Conservation (phyloP, 2,797 vertebrate genomes). For the Mus spretus region DNA sequence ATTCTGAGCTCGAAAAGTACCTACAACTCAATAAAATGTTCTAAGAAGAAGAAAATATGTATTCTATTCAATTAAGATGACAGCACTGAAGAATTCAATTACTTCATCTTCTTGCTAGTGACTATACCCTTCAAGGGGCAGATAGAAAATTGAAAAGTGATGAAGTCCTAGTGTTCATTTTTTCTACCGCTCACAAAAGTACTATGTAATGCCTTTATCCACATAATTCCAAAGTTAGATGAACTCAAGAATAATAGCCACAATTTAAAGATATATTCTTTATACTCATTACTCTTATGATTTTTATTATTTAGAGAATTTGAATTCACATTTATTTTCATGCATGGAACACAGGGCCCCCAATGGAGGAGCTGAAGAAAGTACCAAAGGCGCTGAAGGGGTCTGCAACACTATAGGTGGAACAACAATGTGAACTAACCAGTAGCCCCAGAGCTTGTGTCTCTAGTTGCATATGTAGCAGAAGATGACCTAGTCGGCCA, state of each 20-base stretch:
- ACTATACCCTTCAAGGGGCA: background rate
- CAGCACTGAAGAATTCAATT: background rate
- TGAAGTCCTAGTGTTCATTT: background rate
- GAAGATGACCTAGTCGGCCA: no score
- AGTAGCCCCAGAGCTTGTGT: no score
- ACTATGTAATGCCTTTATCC: background rate
- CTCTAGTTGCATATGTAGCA: no score
- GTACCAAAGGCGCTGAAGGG: no score
- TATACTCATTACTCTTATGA: background rate
- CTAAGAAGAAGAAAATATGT: background rate
- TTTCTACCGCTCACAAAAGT: background rate
- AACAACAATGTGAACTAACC: no score
- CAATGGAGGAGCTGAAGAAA: no score
- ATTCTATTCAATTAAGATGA: background rate
- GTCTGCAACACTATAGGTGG: no score
- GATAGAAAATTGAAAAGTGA: background rate
- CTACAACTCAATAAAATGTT: constrained; percentile 1
- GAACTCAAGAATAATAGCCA: background rate
- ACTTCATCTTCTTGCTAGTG: background rate
- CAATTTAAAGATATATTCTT: background rate
- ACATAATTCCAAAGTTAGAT: background rate
- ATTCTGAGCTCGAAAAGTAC: background rate
- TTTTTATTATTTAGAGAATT: background rate
- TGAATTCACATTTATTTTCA: background rate
- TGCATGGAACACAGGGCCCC: background rate